Conservation (phyloP, 2,888 invertebrate genomes). For the Athalia cordata region DNA sequence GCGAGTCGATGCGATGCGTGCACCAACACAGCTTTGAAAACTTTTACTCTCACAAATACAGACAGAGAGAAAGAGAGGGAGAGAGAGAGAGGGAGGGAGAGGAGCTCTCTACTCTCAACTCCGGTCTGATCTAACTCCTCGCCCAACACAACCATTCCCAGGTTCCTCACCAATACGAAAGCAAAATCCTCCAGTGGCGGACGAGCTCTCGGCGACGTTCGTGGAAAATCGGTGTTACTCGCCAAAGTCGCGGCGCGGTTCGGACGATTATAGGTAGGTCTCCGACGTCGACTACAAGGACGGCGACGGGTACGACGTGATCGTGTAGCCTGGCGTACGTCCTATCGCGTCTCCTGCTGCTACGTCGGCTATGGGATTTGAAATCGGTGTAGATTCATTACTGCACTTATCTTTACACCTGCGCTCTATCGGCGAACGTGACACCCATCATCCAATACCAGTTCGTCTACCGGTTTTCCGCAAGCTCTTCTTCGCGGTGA, state of each 20-base stretch:
- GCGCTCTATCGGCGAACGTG: background rate
- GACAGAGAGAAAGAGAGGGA: conserved; percentile 49
- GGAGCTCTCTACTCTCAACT: conserved; percentile 53
- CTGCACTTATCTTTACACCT: background rate
- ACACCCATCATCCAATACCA: background rate
- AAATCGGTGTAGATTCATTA: conserved; percentile 10
- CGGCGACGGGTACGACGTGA: conserved; percentile 44
- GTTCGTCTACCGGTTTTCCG: conserved; percentile 3
- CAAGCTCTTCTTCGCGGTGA: background rate
- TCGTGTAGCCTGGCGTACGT: conserved; percentile 20
- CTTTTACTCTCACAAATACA: conserved; percentile 71
- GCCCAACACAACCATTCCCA: conserved; percentile 54
- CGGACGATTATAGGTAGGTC: conserved; percentile 57
- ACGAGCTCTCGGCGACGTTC: conserved; percentile 65
- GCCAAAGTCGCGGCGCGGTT: conserved; percentile 62
- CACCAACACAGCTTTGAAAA: conserved; percentile 70
- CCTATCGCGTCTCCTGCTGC: conserved; percentile 40
- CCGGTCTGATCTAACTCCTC: conserved; percentile 71
- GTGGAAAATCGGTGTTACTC: conserved; percentile 66
- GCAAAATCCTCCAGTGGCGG: conserved; percentile 62
- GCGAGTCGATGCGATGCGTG: conserved; percentile 67
- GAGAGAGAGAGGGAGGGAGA: conserved; percentile 46
- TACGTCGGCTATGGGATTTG: conserved; percentile 27
- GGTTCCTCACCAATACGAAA: conserved; percentile 55
- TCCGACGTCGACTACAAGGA: conserved; percentile 54